Evolutionary conservation across 2,113 vertebrate genomes (phyloP), one percentile per base, ranked within the genome.

Genomic region (Lucifuga dentata): DNA sequence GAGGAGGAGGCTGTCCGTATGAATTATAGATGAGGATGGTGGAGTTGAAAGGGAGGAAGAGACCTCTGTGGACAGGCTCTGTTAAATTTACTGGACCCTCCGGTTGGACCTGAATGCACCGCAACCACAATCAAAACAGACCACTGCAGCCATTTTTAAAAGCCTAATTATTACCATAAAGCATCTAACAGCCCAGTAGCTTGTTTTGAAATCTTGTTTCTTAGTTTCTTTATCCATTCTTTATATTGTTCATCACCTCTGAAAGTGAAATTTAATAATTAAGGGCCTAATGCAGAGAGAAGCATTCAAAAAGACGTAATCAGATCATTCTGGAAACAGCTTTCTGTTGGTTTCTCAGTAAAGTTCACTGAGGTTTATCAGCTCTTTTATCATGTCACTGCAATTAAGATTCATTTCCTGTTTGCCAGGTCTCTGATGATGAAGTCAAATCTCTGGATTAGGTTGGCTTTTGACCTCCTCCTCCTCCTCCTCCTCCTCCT

Each of bases 361-460:
- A 44, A 41, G 29, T 46, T 46, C 39, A 55, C 12, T 3, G 0
- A 24, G 11, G n/a, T 61, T 79, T 62, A 66, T 80, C 73, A 1
- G 41, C 51, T 26, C 12, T 61, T 77, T 60, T 60, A 35, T 36
- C 38, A 0, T 8, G 0, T 26, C 7, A 5, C 65, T 2, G 3
- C 73, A 67, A 80, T 82, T 60, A 74, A 58, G 50, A 66, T 73
- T 83, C 24, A 84, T 85, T 85, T 86, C 79, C 83, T 83, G 76
- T 75, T 77, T 43, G 39, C 19, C 38, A 69, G 23, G 10, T 62
- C 76, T 72, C 39, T 36, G 39, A 61, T 43, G 68, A 68, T 69
- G 64, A 84, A 64, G 68, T 72, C 48, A 73, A 76, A 83, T 88
- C 74, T 78, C 61, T 51, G 79, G 86, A 87, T 89, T 86, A 83